Evolutionary conservation across 2,113 vertebrate species (phyloP).

Genomic region (Plectropomus leopardus): DNA sequence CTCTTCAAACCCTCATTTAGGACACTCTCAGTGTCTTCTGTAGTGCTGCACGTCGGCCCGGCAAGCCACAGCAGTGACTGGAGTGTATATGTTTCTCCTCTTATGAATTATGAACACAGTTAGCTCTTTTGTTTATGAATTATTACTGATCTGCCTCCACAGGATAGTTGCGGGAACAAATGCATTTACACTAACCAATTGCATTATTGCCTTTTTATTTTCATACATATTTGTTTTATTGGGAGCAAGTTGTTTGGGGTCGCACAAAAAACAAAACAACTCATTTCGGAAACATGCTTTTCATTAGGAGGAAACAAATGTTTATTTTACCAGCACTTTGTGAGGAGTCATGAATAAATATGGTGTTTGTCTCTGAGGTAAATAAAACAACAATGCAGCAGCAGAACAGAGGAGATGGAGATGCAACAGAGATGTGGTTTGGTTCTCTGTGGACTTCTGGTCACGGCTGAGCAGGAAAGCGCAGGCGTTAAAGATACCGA

Average conservation of each 20-base stretch:
- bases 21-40: constrained; percentile 20
- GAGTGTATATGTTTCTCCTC: constrained; percentile 79
- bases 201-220: constrained; percentile 76
- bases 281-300: constrained; percentile 79
- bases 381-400: constrained; percentile 80
- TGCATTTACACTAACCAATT: constrained; percentile 76
- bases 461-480: constrained; percentile 49
- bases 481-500: constrained; percentile 1
- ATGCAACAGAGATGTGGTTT: constrained; percentile 56
- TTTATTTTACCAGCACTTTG: constrained; percentile 81
- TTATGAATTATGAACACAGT: constrained; percentile 83
- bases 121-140: constrained; percentile 84
- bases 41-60: constrained; percentile 34
- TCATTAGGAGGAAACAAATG: constrained; percentile 81
- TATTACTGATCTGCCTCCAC: constrained; percentile 79
- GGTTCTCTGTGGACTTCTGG: constrained; percentile 75
- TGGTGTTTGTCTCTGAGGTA: constrained; percentile 81
- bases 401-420: constrained; percentile 66
- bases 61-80: constrained; percentile 50
- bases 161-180: constrained; percentile 78
- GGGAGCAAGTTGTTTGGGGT: constrained; percentile 70
- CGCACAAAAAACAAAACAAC: constrained; percentile 76
- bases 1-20: constrained; percentile 7
- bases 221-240: constrained; percentile 70
- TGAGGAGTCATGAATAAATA: constrained; percentile 80